These are phyloP conservation scores for Rostratula benghalensis DNA, from an alignment of 2,113 vertebrate species.

Conservation along the genomic window DNA sequence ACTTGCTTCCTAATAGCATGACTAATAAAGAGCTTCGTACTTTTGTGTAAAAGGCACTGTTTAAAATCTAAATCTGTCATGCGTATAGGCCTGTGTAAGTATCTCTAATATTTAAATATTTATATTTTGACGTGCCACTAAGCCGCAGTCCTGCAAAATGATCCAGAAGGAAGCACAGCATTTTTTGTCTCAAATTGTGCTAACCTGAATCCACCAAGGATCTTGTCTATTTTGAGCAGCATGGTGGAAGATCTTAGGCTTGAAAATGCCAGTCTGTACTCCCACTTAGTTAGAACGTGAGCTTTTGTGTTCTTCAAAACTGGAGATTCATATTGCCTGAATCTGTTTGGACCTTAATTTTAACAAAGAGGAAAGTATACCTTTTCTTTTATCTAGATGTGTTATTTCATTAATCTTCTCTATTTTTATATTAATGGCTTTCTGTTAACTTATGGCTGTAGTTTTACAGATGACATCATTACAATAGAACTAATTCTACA, in stretches of 20 bases:
- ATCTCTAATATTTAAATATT: background rate
- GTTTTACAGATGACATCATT: background rate
- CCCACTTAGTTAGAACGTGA: background rate
- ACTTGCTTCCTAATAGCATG: background rate
- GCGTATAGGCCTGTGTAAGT: background rate
- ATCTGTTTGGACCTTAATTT: background rate
- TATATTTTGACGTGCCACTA: background rate
- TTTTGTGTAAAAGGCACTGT: background rate
- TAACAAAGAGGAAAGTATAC: background rate
- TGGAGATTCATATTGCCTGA: background rate
- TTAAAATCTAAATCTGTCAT: background rate
- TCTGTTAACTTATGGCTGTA: background rate
- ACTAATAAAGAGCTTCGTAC: background rate
- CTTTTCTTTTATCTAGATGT: background rate
- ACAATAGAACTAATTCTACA: background rate
- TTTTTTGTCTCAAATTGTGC: background rate
- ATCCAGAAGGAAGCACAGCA: background rate
- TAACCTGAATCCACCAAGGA: background rate
- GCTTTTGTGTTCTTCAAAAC: background rate
- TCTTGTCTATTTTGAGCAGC: background rate
- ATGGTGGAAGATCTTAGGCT: background rate
- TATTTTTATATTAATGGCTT: background rate
- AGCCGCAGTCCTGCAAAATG: fast-evolving
- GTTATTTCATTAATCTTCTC: background rate
- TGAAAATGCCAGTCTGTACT: background rate